phyloP scores from a whole-genome alignment of 2,797 vertebrate species.

The Chaenodraco wilsoni region DNA sequence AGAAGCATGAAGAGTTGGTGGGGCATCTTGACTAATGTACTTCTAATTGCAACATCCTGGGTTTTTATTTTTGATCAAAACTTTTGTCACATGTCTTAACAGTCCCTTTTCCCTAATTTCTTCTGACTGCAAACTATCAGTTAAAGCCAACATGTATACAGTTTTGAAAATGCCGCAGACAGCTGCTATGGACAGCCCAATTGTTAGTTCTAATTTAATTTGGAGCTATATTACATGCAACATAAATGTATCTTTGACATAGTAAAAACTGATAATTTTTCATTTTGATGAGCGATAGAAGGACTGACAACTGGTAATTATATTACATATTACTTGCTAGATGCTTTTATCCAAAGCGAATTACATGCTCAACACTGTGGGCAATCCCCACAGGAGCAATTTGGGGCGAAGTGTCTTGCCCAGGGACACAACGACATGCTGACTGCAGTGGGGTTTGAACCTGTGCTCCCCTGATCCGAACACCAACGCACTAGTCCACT shows the following conservation, averaged over 20 bases:
- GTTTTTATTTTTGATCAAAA: conserved; percentile 36
- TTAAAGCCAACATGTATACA: conserved; percentile 6
- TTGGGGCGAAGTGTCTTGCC: too few species aligned
- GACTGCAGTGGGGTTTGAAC: too few species aligned
- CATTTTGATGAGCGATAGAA: too few species aligned
- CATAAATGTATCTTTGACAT: neutral
- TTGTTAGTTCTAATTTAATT: neutral
- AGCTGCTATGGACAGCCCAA: neutral
- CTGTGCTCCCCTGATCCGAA: too few species aligned
- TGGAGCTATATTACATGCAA: neutral
- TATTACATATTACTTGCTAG: too few species aligned
- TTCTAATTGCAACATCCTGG: conserved; percentile 28
- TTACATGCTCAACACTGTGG: too few species aligned
- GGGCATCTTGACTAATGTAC: conserved; percentile 16
- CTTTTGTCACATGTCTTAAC: conserved; percentile 26
- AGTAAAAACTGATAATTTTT: too few species aligned
- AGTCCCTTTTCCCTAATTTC: conserved; percentile 30
- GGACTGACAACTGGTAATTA: too few species aligned
- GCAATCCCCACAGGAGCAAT: too few species aligned
- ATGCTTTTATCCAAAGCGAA: too few species aligned
- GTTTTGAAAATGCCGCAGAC: conserved; percentile 4
- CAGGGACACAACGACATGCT: too few species aligned
- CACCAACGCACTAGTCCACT: too few species aligned
- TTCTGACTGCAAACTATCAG: conserved; percentile 35
- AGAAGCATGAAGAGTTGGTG: conserved; percentile 12